phyloP scores from a whole-genome alignment of 2,113 vertebrate genomes.

The Jacana jacana region DNA sequence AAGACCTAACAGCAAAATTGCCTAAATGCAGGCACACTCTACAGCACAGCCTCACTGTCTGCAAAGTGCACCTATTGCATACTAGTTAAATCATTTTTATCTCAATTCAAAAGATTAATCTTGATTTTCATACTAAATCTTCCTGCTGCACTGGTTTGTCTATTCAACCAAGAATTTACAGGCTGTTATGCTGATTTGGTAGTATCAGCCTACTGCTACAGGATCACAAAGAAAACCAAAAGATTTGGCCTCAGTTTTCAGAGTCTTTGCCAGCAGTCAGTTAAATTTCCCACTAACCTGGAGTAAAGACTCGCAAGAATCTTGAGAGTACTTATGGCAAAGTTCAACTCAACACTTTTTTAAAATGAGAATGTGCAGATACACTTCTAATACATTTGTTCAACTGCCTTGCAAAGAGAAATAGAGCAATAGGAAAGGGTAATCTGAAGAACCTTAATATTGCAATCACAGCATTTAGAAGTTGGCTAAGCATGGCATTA shows the following conservation, averaged over 20 bases:
- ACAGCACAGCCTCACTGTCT: neutral
- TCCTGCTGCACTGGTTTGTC: neutral
- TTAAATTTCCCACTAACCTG: neutral
- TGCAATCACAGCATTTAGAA: neutral
- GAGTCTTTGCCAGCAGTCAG: neutral
- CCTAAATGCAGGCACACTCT: neutral
- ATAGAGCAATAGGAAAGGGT: neutral
- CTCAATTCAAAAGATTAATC: neutral
- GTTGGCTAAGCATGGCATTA: neutral
- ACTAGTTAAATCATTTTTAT: neutral
- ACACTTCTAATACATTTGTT: neutral
- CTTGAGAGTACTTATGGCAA: neutral
- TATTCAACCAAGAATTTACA: neutral
- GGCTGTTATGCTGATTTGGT: neutral
- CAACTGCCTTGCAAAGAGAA: neutral
- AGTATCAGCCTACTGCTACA: neutral
- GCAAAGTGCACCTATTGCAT: neutral
- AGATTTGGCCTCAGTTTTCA: neutral
- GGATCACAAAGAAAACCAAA: neutral
- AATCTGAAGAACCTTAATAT: neutral
- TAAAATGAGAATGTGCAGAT: neutral
- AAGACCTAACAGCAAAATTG: neutral
- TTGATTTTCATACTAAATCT: neutral
- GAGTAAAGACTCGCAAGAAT: neutral
- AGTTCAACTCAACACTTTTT: neutral